Evolutionary conservation across 2,888 invertebrate genomes (phyloP).

Genomic region (Oligia latruncula): DNA sequence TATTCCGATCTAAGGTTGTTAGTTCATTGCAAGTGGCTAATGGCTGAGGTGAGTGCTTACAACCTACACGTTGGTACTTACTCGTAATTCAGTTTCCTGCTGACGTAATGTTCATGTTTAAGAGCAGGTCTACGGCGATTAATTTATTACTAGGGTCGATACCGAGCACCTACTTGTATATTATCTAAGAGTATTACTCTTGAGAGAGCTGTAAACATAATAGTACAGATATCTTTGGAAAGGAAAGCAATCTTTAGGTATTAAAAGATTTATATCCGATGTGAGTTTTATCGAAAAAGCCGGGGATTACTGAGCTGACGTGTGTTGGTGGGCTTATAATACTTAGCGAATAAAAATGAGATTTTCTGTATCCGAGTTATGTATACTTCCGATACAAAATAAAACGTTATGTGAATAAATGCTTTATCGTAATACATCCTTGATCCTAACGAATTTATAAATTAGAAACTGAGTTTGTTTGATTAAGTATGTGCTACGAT

Average conservation of each 20-base stretch:
- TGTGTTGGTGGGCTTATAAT: constrained; percentile 52
- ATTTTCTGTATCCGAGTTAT: constrained; percentile 24
- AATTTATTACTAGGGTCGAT: constrained; percentile 62
- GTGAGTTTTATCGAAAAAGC: constrained; percentile 53
- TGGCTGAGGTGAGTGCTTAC: constrained; percentile 59
- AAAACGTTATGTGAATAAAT: constrained; percentile 12
- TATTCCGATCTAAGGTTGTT: constrained; percentile 64
- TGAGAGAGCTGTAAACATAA: constrained; percentile 58
- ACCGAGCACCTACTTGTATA: constrained; percentile 14
- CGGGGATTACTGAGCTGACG: constrained; percentile 47
- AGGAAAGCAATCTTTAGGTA: constrained; percentile 38
- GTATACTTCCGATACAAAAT: constrained; percentile 20
- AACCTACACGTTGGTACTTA: constrained; percentile 29
- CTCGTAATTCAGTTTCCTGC: constrained; percentile 61
- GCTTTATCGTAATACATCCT: constrained; percentile 1
- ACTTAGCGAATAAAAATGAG: constrained; percentile 44
- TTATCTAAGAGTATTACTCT: constrained; percentile 56
- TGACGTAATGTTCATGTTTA: constrained; percentile 59
- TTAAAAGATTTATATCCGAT: constrained; percentile 54
- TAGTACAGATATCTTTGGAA: constrained; percentile 46
- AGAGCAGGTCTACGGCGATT: constrained; percentile 45
- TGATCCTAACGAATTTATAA: not conserved
- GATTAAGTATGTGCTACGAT: not conserved
- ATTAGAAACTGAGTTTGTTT: not conserved
- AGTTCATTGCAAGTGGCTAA: constrained; percentile 63